Base-by-base conservation (phyloP, 2,888 invertebrate genomes). In the Amaurobius ferox region DNA sequence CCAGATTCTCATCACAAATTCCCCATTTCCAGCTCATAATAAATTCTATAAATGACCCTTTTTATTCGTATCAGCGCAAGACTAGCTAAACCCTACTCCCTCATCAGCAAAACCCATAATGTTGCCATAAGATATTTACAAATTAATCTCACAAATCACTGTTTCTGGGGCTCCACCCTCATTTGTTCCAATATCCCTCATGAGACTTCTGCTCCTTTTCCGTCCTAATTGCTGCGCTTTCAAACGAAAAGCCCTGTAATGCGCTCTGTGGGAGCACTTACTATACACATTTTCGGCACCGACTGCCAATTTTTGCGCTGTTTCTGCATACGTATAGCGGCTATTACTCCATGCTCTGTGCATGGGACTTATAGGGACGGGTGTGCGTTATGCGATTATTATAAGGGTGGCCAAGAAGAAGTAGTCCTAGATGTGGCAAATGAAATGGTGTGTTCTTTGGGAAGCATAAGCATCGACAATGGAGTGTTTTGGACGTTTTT, bases 111-210 rank as follows among this genome's bases (percentile, higher is more conserved):
- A 35, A 16, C 16, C 44, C 16, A 44, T 44, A 44, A 1, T 2
- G 44, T 44, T 44, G 11, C 9, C 13, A 16, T 29, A 29, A 72
- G 30, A 72, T 72, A 72, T 32, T 30, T 30, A 28, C 16, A 72
- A 72, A 72, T 72, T 72, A 72, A 72, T 72, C 29, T n/a, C n/a
- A 32, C 29, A 35, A 72, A 55, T 55, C 32, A n/a, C 55, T 64
- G 30, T 44, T 61, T 30, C 29, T 64, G 30, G n/a, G 64, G 61
- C 72, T 48, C 72, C 72, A 72, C 72, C 72, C 72, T 72, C 72
- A 13, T 29, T 29, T 40, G 19, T 26, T 13, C 39, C 40, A 28
- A 39, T 40, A 13, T 72, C 61, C 61, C 28, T 23, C 11, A 13
- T 7, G 70, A 40, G 70, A 26, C 13, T 23, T 11, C 13, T 30